Conservation (phyloP, 2,888 invertebrate species). For the Hanleya hanleyi region DNA sequence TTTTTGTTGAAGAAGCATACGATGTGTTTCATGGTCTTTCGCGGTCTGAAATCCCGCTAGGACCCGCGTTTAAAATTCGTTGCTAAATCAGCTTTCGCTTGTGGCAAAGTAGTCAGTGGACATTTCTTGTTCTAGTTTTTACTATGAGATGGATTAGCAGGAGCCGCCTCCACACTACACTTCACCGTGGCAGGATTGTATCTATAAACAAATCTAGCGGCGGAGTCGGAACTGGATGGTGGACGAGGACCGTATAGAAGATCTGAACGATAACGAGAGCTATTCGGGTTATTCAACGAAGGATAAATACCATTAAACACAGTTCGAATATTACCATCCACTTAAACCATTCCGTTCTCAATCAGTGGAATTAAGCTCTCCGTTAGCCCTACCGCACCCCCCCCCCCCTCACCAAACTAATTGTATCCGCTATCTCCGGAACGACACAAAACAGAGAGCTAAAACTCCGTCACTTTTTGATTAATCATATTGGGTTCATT, state of each 20-base stretch:
- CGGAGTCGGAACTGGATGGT: background rate
- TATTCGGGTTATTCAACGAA: background rate
- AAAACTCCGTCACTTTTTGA: too few relatives aligned
- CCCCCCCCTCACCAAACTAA: too few relatives aligned
- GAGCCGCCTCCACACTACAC: background rate
- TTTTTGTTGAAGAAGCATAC: background rate
- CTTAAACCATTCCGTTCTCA: background rate
- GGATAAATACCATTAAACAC: background rate
- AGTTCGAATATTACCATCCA: background rate
- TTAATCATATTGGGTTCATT: too few relatives aligned
- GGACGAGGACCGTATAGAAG: background rate
- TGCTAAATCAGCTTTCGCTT: background rate
- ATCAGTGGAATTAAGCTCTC: background rate
- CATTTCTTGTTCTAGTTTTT: background rate
- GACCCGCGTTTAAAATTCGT: background rate
- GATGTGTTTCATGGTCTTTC: background rate
- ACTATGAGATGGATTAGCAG: background rate
- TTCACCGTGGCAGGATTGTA: slow-evolving; percentile 1
- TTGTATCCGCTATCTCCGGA: too few relatives aligned
- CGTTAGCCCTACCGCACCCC: too few relatives aligned
- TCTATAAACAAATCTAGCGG: background rate
- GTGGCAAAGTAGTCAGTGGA: background rate
- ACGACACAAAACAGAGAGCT: too few relatives aligned
- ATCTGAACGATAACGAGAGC: background rate
- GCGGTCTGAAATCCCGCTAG: background rate